Evolutionary conservation across 2,113 vertebrate genomes (phyloP).

Genomic region (Alexandromys fortis): DNA sequence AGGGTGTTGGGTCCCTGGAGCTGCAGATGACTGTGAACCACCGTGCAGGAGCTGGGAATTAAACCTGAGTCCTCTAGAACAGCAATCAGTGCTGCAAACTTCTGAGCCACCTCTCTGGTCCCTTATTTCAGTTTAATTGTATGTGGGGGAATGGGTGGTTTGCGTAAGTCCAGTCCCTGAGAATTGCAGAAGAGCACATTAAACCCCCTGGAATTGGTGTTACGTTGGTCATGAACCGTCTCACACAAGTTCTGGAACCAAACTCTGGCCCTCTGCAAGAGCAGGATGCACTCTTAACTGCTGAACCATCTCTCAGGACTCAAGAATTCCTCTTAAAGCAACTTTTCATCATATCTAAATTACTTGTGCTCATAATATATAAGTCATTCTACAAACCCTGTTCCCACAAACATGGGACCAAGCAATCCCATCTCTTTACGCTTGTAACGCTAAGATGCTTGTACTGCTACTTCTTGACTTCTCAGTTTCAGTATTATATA

Average conservation of each 20-base stretch:
- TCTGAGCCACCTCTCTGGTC: background rate
- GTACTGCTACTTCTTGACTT: background rate
- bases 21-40: background rate
- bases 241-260: background rate
- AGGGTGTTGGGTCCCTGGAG: background rate
- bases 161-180: background rate
- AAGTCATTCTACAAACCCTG: background rate
- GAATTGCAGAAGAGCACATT: background rate
- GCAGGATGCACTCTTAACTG: background rate
- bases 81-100: background rate
- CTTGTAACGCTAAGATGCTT: background rate
- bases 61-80: background rate
- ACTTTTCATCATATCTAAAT: slow-evolving; percentile 6
- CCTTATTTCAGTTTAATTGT: background rate
- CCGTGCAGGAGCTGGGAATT: background rate
- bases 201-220: background rate
- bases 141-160: background rate
- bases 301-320: background rate
- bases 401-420: background rate
- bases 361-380: background rate
- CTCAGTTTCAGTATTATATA: background rate
- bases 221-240: background rate
- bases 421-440: background rate
- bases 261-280: background rate
- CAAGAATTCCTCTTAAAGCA: slow-evolving; percentile 12